These are phyloP conservation scores for Amazonetta brasiliensis DNA, from an alignment of 2,797 vertebrate species.

Conservation along the genomic window DNA sequence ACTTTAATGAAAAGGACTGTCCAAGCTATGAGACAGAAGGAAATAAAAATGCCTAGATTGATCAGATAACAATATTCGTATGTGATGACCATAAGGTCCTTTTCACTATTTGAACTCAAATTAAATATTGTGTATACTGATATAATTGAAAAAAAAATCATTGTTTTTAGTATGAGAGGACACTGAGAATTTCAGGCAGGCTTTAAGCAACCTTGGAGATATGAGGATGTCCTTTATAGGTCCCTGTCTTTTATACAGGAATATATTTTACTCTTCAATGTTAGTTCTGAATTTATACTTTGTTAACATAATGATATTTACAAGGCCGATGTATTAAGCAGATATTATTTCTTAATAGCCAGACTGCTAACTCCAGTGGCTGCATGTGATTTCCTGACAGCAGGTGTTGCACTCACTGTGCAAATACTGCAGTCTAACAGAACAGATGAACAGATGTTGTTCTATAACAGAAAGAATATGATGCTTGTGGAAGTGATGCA, in stretches of 20 bases:
- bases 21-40: background rate
- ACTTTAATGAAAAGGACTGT: background rate
- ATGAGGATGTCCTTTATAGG: background rate
- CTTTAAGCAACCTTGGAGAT: background rate
- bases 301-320: background rate
- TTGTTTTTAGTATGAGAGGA: background rate
- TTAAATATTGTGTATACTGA: background rate
- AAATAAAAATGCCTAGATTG: background rate
- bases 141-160: background rate
- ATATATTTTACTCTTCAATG: background rate
- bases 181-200: background rate
- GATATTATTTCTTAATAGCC: background rate
- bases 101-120: background rate
- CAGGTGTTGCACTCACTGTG: background rate
- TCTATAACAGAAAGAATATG: background rate
- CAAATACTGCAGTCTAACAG: background rate
- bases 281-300: background rate
- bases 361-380: background rate
- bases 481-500: background rate
- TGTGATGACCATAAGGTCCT: background rate
- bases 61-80: background rate
- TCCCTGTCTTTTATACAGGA: background rate
- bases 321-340: background rate
- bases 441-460: background rate
- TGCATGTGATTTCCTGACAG: background rate